phyloP scores from a whole-genome alignment of 2,797 vertebrate genomes.

The Remorina albescens region DNA sequence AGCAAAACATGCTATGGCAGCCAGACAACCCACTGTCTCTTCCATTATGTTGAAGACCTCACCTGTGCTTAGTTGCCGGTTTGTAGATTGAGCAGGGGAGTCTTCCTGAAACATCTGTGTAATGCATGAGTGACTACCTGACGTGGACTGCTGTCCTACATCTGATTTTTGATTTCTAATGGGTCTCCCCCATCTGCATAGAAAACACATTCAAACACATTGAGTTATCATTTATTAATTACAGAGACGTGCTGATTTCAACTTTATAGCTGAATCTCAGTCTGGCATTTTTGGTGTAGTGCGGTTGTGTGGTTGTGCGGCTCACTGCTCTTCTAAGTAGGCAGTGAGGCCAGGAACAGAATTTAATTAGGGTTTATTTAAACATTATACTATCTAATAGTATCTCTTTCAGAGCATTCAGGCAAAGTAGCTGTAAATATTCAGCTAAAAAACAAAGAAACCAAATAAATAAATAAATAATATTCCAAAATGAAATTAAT shows the following conservation, averaged over 20 bases:
- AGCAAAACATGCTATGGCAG: neutral
- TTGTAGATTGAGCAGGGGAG: neutral
- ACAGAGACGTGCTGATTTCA: neutral
- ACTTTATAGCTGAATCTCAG: neutral
- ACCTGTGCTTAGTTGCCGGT: neutral
- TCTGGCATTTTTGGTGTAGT: neutral
- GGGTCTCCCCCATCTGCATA: neutral
- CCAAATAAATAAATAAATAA: no score
- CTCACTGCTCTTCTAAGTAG: neutral
- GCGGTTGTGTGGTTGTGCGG: neutral
- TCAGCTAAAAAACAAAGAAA: constrained; percentile 1
- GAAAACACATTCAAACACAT: neutral
- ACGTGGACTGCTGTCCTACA: neutral
- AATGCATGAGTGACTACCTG: neutral
- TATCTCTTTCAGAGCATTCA: constrained; percentile 1
- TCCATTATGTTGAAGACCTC: neutral
- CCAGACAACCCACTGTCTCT: neutral
- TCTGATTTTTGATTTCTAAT: neutral
- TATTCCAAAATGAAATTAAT: constrained; percentile 23
- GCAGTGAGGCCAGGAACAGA: constrained; percentile 8
- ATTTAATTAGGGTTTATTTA: constrained; percentile 33
- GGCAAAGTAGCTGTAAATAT: constrained; percentile 8
- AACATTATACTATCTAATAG: constrained; percentile 16
- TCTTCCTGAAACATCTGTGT: neutral
- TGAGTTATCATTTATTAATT: neutral